These are phyloP conservation scores for Lineus longissimus DNA, from an alignment of 1,140 invertebrate genomes.

Conservation along the genomic window DNA sequence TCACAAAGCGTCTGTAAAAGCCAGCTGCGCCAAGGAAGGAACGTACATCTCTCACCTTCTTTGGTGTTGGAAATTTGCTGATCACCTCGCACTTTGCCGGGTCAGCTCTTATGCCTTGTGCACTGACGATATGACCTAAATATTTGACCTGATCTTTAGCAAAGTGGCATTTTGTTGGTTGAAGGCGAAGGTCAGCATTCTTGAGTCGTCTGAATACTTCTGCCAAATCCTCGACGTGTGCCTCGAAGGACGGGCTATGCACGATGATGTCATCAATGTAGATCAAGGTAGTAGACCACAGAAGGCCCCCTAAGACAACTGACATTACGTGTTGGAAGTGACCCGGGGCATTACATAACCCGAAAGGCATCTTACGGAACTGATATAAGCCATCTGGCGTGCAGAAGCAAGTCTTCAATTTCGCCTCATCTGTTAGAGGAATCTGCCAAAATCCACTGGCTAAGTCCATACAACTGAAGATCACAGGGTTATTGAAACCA, in stretches of 20 bases:
- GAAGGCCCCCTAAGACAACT: neutral
- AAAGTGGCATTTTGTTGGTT: neutral
- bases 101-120: neutral
- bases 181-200: neutral
- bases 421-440: neutral
- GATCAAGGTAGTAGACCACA: neutral
- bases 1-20: too few relatives aligned
- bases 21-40: too few relatives aligned
- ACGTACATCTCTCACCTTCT: too few relatives aligned
- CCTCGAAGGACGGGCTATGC: neutral
- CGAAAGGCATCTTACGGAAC: neutral
- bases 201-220: neutral
- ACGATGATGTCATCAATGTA: neutral
- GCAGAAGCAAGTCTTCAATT: neutral
- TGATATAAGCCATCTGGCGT: neutral
- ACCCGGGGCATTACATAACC: neutral
- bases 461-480: neutral
- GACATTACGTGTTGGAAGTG: neutral
- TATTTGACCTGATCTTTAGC: neutral
- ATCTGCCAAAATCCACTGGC: neutral
- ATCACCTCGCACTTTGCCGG: too few relatives aligned
- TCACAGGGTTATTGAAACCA: neutral
- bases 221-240: neutral
- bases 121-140: neutral
- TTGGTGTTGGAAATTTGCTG: too few relatives aligned